Base-by-base conservation (phyloP, 1,140 invertebrate species). In the Asbolus verrucosus region DNA sequence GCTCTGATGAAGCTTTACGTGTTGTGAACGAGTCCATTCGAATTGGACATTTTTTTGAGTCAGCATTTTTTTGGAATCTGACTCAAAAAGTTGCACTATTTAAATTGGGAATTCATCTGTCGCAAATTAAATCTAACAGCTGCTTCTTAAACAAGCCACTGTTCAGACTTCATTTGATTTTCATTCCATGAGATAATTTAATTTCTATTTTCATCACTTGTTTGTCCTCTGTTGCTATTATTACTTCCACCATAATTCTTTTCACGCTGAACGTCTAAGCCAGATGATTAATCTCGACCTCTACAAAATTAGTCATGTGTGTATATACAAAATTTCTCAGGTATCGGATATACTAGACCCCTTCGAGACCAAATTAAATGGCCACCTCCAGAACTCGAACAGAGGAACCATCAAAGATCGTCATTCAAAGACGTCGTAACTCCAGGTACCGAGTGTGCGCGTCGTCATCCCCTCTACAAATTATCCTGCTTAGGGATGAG, bases 371-470 rank as follows among this genome's bases (percentile, higher is more conserved):
- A 41, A 39, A 69, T 73, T 39, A 61, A 70, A 62, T 80, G 79
- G 79, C 79, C 79, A 11, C 79, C 79, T 30, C 70, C 71, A 66
- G 73, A 76, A 36, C 65, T 74, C 74, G 77, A 76, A 39, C 67
- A 75, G 63, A 74, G 73, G 69, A 73, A 68, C 41, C 72, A 65
- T 31, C 70, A 73, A 62, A 72, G 75, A 71, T 73, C 74, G 54
- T 38, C 71, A 43, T 78, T 78, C 71, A 75, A 73, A 74, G 79
- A 80, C 73, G 75, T 77, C 63, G 75, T 78, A 27, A 69, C 70
- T 54, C 73, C 76, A 77, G 77, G 76, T 79, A 77, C 15, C 43
- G 24, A 71, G 50, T 65, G 50, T 71, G 69, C 65, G 65, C 69
- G 41, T 59, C 18, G 41, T 59, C 18, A 41, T 54, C 46, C 19